Evolutionary conservation across 2,113 vertebrate species (phyloP).

Genomic region (Gymnorhina tibicen): DNA sequence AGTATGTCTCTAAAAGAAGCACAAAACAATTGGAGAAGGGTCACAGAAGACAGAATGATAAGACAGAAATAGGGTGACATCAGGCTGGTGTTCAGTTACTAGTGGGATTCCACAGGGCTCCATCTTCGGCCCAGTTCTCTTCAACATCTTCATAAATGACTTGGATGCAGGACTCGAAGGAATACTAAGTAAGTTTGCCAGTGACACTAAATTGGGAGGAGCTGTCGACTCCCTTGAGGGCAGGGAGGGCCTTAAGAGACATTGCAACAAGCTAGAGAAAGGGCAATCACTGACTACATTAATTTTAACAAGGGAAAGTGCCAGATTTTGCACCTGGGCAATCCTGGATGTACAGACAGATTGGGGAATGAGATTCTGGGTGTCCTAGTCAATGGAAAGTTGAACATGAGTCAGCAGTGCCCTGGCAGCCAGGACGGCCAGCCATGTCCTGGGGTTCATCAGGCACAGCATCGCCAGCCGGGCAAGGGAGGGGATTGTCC

Average conservation of each 20-base stretch:
- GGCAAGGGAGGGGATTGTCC: not conserved
- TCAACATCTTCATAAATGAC: not conserved
- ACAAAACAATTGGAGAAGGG: not conserved
- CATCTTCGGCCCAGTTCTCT: not conserved
- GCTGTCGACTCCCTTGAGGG: not conserved
- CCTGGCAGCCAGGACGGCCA: not conserved
- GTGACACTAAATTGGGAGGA: not conserved
- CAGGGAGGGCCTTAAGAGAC: not conserved
- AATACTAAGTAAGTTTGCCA: not conserved
- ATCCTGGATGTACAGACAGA: accelerated
- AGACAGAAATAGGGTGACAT: not conserved
- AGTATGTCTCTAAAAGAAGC: not conserved
- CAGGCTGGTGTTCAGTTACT: not conserved
- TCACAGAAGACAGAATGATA: not conserved
- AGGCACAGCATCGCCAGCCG: accelerated
- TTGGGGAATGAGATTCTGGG: not conserved
- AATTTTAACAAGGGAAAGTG: not conserved
- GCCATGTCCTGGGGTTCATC: accelerated
- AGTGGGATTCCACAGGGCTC: not conserved
- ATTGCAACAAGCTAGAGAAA: not conserved
- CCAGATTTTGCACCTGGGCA: not conserved
- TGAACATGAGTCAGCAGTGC: not conserved
- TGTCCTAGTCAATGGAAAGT: accelerated
- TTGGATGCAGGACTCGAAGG: accelerated
- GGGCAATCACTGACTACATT: not conserved